Evolutionary conservation across 2,797 vertebrate species (phyloP).

Genomic region (Schizopygopsis pylzovi): DNA sequence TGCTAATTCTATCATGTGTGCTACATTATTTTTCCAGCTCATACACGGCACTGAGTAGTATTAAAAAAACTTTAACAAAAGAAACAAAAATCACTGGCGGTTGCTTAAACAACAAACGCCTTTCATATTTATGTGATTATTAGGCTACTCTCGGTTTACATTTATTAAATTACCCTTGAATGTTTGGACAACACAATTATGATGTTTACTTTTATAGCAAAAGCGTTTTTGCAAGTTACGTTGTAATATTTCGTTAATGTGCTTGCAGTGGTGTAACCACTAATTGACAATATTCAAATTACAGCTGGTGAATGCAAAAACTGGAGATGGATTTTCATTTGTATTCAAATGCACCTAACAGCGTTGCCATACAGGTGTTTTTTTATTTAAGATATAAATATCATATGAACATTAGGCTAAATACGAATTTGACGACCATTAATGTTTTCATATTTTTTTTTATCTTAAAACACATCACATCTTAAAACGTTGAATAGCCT

Average conservation of each 20-base stretch:
- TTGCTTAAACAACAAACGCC: not conserved
- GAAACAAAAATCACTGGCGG: not conserved
- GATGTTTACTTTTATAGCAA: conserved; percentile 31
- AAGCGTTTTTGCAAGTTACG: conserved; percentile 30
- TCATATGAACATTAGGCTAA: not conserved
- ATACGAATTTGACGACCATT: not conserved
- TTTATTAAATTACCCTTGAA: not conserved
- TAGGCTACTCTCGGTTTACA: not conserved
- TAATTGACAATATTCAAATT: conserved; percentile 61
- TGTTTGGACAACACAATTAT: not conserved
- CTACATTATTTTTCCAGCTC: not conserved
- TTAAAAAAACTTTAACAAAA: not conserved
- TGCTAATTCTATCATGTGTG: not conserved
- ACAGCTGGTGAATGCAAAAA: conserved; percentile 54
- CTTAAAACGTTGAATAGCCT: not conserved
- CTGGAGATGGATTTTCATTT: conserved; percentile 53
- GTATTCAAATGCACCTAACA: conserved; percentile 53
- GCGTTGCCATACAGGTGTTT: conserved; percentile 46
- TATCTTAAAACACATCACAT: not conserved
- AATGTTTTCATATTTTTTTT: not conserved
- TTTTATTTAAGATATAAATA: conserved; percentile 7
- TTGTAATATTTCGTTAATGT: conserved; percentile 58
- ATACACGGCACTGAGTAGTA: not conserved
- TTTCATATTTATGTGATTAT: not conserved
- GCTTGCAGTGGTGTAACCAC: conserved; percentile 57